phyloP scores from a whole-genome alignment of 2,113 vertebrate genomes.

The Platysteira castanea region DNA sequence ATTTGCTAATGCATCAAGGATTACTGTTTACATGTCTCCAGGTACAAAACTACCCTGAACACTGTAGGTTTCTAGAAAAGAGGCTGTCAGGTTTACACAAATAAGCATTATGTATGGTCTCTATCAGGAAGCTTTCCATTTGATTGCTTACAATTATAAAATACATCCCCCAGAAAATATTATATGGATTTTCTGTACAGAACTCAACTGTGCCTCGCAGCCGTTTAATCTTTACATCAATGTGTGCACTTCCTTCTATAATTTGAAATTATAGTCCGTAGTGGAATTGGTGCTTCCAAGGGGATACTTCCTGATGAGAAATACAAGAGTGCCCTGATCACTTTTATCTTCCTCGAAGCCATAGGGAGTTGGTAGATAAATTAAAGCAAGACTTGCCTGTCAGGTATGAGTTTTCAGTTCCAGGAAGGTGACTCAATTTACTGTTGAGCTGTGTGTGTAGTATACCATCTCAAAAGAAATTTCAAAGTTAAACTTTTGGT shows the following conservation, averaged over 20 bases:
- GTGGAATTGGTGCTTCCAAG: not conserved
- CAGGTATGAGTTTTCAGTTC: not conserved
- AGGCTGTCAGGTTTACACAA: not conserved
- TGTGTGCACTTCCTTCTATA: not conserved
- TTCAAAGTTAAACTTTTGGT: not conserved
- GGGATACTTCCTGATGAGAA: not conserved
- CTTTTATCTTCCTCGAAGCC: not conserved
- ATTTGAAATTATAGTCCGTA: not conserved
- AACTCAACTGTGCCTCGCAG: not conserved
- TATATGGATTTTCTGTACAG: not conserved
- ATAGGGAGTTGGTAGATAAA: not conserved
- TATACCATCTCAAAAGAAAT: not conserved
- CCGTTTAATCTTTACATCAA: not conserved
- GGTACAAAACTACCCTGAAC: not conserved
- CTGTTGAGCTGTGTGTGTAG: not conserved
- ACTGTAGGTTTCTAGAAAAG: not conserved
- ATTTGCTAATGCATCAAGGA: not conserved
- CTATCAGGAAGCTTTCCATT: not conserved
- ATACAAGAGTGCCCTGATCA: not conserved
- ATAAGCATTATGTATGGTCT: not conserved
- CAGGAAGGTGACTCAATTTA: not conserved
- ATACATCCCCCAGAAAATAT: not conserved
- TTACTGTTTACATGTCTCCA: not conserved
- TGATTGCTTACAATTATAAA: not conserved
- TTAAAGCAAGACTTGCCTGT: not conserved